Conservation (phyloP, 1,140 invertebrate genomes). For the Venturia canescens region DNA sequence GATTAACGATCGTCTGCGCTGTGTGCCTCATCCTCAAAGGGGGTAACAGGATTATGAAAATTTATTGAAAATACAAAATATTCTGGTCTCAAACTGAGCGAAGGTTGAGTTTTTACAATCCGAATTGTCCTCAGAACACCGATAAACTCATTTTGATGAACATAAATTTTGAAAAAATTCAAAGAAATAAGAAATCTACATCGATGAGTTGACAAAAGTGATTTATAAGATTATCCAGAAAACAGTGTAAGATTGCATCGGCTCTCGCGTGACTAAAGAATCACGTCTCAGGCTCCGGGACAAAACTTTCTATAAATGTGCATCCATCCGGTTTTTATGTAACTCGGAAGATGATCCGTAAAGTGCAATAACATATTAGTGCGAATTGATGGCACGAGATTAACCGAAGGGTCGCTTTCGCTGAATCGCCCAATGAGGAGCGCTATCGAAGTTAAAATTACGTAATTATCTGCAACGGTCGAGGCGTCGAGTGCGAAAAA, state of each 20-base stretch:
- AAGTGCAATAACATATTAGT: background rate
- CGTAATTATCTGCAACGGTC: background rate
- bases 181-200: too few relatives aligned
- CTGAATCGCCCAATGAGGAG: too few relatives aligned
- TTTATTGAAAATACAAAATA: background rate
- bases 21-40: background rate
- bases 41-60: background rate
- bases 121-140: too few relatives aligned
- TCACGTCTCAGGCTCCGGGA: too few relatives aligned
- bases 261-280: constrained; percentile 17
- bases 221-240: too few relatives aligned
- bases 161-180: too few relatives aligned
- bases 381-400: background rate
- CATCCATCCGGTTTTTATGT: background rate
- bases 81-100: background rate
- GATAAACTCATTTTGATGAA: too few relatives aligned
- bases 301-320: background rate
- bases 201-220: too few relatives aligned
- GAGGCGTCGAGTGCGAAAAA: background rate
- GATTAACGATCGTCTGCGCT: background rate
- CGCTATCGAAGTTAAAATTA: background rate
- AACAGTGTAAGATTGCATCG: too few relatives aligned
- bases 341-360: constrained; percentile 20
- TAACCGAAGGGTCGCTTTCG: background rate
- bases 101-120: background rate